Evolutionary conservation across 2,797 vertebrate genomes (phyloP).

Genomic region (Distichodus sexfasciatus): DNA sequence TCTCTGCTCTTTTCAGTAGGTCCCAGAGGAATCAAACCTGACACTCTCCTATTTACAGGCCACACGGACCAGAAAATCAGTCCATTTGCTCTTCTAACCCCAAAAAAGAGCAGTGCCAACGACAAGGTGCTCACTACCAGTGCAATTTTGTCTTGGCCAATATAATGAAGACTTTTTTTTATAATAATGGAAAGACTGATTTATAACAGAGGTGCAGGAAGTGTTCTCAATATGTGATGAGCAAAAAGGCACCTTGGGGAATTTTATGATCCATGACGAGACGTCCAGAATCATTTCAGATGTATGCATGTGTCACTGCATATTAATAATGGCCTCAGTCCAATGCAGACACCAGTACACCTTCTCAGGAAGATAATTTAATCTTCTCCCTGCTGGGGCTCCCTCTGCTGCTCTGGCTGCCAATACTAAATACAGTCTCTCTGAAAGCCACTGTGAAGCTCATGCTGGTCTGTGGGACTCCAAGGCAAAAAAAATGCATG

Average conservation of each 20-base stretch:
- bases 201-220: conserved; percentile 58
- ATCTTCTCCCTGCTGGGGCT: conserved; percentile 65
- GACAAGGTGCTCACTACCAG: conserved; percentile 61
- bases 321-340: conserved; percentile 76
- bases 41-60: conserved; percentile 35
- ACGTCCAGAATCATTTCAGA: conserved; percentile 70
- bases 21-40: conserved; percentile 18
- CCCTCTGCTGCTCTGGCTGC: conserved; percentile 50
- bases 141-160: conserved; percentile 62
- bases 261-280: conserved; percentile 77
- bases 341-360: conserved; percentile 63
- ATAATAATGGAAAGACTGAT: conserved; percentile 58
- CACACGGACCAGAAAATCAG: conserved; percentile 34
- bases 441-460: conserved; percentile 54
- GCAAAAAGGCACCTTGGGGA: conserved; percentile 77
- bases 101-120: conserved; percentile 36
- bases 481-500: conserved; percentile 48
- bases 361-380: conserved; percentile 70
- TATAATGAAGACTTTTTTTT: conserved; percentile 66
- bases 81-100: conserved; percentile 52
- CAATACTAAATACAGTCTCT: conserved; percentile 59
- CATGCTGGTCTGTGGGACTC: conserved; percentile 57
- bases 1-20: conserved; percentile 23
- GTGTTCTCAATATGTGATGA: conserved; percentile 63
- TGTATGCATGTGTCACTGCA: conserved; percentile 75